A percentile compares a stretch with the other conserved stretches of the same genome.
Conservation (phyloP, 2,113 vertebrate genomes). For the Lontra canadensis region DNA sequence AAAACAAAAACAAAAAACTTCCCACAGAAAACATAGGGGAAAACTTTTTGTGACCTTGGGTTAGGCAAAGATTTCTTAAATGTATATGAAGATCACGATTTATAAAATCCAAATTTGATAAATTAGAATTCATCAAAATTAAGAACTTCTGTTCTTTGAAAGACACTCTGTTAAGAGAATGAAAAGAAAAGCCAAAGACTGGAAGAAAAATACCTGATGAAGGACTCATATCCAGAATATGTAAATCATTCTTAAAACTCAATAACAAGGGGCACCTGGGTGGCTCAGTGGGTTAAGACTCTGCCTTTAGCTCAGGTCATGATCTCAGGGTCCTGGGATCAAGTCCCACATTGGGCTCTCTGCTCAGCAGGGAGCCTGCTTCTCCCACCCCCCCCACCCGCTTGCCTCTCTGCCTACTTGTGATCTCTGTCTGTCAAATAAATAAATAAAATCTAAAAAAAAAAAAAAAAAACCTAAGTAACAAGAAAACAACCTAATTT, state of each 20-base stretch:
- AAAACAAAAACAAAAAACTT: background rate
- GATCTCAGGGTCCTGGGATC: too few species aligned
- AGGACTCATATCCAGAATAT: background rate
- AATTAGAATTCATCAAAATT: background rate
- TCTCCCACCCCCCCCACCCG: fast-evolving
- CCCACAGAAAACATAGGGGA: background rate
- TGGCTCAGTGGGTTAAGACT: too few species aligned
- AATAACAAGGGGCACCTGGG: background rate
- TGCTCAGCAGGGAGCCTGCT: too few species aligned
- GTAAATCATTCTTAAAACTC: background rate
- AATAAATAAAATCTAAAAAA: too few species aligned
- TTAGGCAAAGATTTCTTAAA: background rate
- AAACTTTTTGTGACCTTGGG: background rate
- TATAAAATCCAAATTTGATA: background rate
- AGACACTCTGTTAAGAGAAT: background rate
- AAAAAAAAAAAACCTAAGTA: background rate
- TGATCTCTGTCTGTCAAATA: too few species aligned
- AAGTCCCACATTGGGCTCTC: too few species aligned
- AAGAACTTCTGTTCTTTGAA: background rate
- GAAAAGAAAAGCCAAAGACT: background rate
- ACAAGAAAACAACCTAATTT: background rate
- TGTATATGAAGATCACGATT: background rate
- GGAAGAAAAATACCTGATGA: background rate
- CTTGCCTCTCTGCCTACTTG: too few species aligned
- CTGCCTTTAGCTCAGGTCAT: too few species aligned